Evolutionary conservation across 1,140 invertebrate genomes (phyloP).

Genomic region (Drosophila pachea): DNA sequence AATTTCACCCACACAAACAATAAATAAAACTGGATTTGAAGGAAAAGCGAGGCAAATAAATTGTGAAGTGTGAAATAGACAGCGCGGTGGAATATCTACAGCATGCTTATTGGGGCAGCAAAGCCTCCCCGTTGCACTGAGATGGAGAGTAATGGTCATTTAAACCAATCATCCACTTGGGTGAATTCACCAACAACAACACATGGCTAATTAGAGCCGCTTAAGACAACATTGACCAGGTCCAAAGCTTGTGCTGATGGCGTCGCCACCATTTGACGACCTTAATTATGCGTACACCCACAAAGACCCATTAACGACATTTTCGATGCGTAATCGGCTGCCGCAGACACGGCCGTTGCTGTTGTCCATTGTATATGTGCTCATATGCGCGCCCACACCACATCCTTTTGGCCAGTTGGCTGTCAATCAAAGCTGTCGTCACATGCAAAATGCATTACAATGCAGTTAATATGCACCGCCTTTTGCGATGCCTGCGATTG

Average conservation of each 20-base stretch:
- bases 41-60: slow-evolving; percentile 14
- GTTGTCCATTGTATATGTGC: neutral
- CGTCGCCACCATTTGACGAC: slow-evolving; percentile 30
- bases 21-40: slow-evolving; percentile 1
- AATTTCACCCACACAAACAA: slow-evolving; percentile 25
- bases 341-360: slow-evolving; percentile 8
- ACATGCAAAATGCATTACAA: slow-evolving; percentile 48
- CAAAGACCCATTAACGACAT: slow-evolving; percentile 66
- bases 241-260: slow-evolving; percentile 18
- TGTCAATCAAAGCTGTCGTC: slow-evolving; percentile 45
- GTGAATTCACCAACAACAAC: slow-evolving; percentile 34
- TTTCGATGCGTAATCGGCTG: slow-evolving; percentile 43
- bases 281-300: slow-evolving; percentile 71
- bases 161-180: slow-evolving; percentile 66
- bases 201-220: slow-evolving; percentile 60
- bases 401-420: slow-evolving; percentile 3
- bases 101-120: slow-evolving; percentile 30
- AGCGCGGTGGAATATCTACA: slow-evolving; percentile 12
- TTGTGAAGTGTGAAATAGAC: slow-evolving; percentile 10
- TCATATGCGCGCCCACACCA: slow-evolving; percentile 1
- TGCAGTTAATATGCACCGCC: slow-evolving; percentile 43
- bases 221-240: slow-evolving; percentile 63
- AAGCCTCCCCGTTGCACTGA: neutral
- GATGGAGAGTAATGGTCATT: neutral
- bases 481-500: slow-evolving; percentile 28